Evolutionary conservation across 92 coral and sea anemone species (phyloP).

Genomic region (Epizoanthus illoricatus): DNA sequence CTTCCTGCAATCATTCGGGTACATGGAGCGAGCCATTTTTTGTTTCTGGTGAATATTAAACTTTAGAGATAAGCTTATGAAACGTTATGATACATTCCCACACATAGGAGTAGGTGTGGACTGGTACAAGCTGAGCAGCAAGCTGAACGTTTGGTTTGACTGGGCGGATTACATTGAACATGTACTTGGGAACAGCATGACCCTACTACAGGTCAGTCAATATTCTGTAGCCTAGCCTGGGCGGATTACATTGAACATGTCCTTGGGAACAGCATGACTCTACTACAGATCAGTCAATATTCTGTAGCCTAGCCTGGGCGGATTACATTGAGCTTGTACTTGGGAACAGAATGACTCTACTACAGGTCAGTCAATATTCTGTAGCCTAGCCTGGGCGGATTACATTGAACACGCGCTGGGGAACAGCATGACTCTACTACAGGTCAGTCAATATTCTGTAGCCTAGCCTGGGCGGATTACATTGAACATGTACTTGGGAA

Average conservation of each 20-base stretch:
- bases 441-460: too few relatives aligned
- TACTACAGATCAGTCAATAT: too few relatives aligned
- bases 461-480: conserved; percentile 70
- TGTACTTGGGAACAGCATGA: conserved; percentile 57
- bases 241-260: not conserved
- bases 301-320: too few relatives aligned
- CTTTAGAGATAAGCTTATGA: too few relatives aligned
- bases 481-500: conserved; percentile 69
- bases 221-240: not conserved
- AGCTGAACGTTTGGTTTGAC: conserved; percentile 55
- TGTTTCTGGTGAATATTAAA: not conserved
- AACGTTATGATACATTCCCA: too few relatives aligned
- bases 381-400: not conserved
- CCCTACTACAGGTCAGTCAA: conserved; percentile 41
- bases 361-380: conserved; percentile 25
- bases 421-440: too few relatives aligned
- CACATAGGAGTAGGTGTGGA: conserved; percentile 49
- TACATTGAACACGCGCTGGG: not conserved
- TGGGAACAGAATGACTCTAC: conserved; percentile 52
- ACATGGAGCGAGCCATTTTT: too few relatives aligned
- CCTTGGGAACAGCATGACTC: too few relatives aligned
- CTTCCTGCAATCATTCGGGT: not conserved
- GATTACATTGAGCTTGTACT: conserved; percentile 64
- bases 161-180: conserved; percentile 72
- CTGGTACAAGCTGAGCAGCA: conserved; percentile 51